phyloP scores from a whole-genome alignment of 2,888 invertebrate species.

The Neria commutata region DNA sequence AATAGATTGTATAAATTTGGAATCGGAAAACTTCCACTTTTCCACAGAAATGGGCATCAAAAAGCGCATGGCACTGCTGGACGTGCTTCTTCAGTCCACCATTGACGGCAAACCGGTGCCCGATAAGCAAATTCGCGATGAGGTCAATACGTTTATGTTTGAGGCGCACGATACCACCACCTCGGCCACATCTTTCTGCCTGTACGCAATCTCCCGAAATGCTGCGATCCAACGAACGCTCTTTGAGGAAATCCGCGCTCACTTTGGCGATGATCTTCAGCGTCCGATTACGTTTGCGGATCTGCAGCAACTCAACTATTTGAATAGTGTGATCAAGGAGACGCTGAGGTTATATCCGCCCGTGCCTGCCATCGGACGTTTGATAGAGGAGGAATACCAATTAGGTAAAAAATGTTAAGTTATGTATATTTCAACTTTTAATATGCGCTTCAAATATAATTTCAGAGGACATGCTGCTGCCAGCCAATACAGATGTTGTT shows the following conservation, averaged over 20 bases:
- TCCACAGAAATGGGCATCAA: constrained; percentile 61
- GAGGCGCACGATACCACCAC: constrained; percentile 63
- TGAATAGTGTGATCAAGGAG: constrained; percentile 73
- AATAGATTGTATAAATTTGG: constrained; percentile 24
- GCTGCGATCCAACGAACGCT: constrained; percentile 47
- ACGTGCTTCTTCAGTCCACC: constrained; percentile 68
- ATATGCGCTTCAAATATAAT: constrained; percentile 4
- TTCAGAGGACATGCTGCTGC: constrained; percentile 37
- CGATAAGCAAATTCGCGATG: constrained; percentile 68
- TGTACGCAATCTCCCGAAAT: constrained; percentile 54
- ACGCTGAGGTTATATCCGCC: constrained; percentile 70
- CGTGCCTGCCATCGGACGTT: constrained; percentile 68
- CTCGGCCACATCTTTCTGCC: constrained; percentile 53
- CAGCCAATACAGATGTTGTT: constrained; percentile 49
- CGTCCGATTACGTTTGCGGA: constrained; percentile 41
- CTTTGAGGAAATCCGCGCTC: constrained; percentile 45
- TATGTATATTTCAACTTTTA: neutral
- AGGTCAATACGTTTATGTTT: constrained; percentile 78
- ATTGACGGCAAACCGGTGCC: constrained; percentile 66
- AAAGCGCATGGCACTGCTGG: constrained; percentile 70
- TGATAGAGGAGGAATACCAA: constrained; percentile 63
- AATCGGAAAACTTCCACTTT: neutral
- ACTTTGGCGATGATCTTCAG: constrained; percentile 43
- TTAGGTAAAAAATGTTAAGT: constrained; percentile 61
- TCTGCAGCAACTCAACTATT: constrained; percentile 49